Percentiles rank a stretch among this genome's conserved stretches.
phyloP scores from a whole-genome alignment of 2,888 invertebrate genomes.

The Thereva unica region DNA sequence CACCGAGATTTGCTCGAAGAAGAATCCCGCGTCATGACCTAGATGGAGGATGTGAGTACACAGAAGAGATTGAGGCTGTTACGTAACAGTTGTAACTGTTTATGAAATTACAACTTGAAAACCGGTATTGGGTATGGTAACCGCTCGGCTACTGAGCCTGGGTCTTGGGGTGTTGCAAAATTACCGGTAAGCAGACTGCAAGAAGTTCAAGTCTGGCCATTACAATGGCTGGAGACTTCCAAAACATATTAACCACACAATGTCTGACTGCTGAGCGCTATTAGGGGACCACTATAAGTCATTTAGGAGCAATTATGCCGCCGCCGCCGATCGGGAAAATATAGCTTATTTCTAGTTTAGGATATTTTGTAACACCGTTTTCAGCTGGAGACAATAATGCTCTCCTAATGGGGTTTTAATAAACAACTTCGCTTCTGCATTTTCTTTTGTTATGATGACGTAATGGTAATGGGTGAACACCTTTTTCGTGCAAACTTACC shows the following conservation, averaged over 20 bases:
- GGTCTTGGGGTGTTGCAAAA: conserved; percentile 5
- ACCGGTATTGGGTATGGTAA: conserved; percentile 5
- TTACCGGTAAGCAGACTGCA: not conserved
- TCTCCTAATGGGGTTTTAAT: too few relatives aligned
- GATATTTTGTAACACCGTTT: too few relatives aligned
- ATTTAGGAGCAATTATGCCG: too few relatives aligned
- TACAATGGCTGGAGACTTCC: too few relatives aligned
- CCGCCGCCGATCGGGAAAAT: too few relatives aligned
- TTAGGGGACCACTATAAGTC: too few relatives aligned
- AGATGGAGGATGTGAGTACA: conserved; percentile 9
- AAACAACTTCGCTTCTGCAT: not conserved
- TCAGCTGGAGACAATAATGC: too few relatives aligned
- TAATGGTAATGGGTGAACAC: conserved; percentile 1
- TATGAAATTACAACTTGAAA: conserved; percentile 13
- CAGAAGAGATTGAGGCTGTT: conserved; percentile 1
- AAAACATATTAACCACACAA: too few relatives aligned
- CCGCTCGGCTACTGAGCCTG: not conserved
- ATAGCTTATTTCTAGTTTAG: too few relatives aligned
- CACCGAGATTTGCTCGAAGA: too few relatives aligned
- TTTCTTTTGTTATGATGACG: not conserved
- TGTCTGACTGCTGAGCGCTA: too few relatives aligned
- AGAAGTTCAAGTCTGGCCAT: too few relatives aligned
- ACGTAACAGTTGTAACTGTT: conserved; percentile 13
- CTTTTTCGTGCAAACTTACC: conserved; percentile 60
- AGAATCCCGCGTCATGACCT: conserved; percentile 3